phyloP scores from a whole-genome alignment of 2,888 invertebrate genomes.

The Isotomurus palustris region DNA sequence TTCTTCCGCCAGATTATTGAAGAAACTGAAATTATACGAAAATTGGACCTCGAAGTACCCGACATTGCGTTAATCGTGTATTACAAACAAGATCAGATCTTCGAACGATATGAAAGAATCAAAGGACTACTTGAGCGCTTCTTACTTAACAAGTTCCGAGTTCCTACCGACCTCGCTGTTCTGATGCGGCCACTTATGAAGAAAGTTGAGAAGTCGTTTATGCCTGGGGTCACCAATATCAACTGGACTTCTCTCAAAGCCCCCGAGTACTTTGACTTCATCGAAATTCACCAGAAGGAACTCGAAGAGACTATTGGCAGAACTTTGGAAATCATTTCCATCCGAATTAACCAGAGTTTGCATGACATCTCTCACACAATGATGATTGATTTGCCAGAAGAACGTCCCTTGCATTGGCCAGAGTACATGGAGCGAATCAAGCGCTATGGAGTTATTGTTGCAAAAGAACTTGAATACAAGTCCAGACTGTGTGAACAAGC shows the following conservation, averaged over 20 bases:
- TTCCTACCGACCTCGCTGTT: constrained; percentile 38
- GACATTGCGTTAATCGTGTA: constrained; percentile 70
- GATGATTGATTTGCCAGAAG: constrained; percentile 40
- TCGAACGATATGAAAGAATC: constrained; percentile 60
- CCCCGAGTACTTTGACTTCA: constrained; percentile 50
- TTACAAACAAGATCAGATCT: constrained; percentile 66
- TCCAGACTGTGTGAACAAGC: constrained; percentile 64
- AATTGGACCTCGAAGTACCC: constrained; percentile 68
- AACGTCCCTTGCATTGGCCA: constrained; percentile 28
- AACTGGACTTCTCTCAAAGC: constrained; percentile 79
- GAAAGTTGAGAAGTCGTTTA: constrained; percentile 62
- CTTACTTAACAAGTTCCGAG: constrained; percentile 29
- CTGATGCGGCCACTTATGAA: constrained; percentile 39
- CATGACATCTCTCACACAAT: constrained; percentile 41
- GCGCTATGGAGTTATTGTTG: constrained; percentile 34
- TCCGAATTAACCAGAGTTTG: constrained; percentile 37
- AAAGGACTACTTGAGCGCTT: constrained; percentile 58
- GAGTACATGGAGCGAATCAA: constrained; percentile 39
- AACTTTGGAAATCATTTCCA: constrained; percentile 36
- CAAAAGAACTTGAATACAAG: constrained; percentile 43
- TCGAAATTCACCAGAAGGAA: constrained; percentile 35
- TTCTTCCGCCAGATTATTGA: constrained; percentile 57
- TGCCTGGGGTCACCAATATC: constrained; percentile 69
- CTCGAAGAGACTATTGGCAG: constrained; percentile 39
- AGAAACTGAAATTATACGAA: constrained; percentile 77